A percentile compares a stretch with the other conserved stretches of the same genome.
These are phyloP conservation scores for Oscheius sp. DNA, from an alignment of 2,888 invertebrate genomes.

Conservation along the genomic window DNA sequence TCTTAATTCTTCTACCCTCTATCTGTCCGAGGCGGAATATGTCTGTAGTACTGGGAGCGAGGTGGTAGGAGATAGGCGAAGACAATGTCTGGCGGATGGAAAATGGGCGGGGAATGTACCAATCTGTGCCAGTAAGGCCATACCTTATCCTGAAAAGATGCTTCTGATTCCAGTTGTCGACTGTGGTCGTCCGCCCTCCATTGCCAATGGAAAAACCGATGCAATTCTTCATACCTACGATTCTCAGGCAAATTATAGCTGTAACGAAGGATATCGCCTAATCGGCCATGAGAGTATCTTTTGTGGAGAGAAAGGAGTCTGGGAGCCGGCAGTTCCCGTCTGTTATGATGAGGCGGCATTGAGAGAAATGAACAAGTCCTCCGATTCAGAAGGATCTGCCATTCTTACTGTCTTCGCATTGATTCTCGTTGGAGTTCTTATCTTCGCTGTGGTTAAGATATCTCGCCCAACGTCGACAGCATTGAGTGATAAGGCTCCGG, in stretches of 20 bases:
- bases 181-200: constrained; percentile 52
- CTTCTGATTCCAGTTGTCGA: constrained; percentile 41
- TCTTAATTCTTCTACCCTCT: constrained; percentile 41
- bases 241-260: constrained; percentile 54
- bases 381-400: constrained; percentile 40
- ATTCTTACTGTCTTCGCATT: constrained; percentile 48
- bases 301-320: constrained; percentile 53
- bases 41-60: constrained; percentile 52
- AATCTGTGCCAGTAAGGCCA: constrained; percentile 1
- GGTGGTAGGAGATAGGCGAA: constrained; percentile 34
- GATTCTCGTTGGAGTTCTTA: constrained; percentile 46
- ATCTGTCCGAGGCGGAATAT: constrained; percentile 47
- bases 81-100: constrained; percentile 54
- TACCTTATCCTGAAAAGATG: neutral
- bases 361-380: constrained; percentile 51
- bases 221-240: constrained; percentile 48
- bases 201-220: constrained; percentile 52
- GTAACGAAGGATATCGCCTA: constrained; percentile 54
- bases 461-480: constrained; percentile 29
- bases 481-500: constrained; percentile 31
- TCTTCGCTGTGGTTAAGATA: constrained; percentile 48
- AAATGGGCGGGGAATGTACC: constrained; percentile 51
- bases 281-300: constrained; percentile 56
- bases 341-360: constrained; percentile 54
- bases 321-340: constrained; percentile 60